Evolutionary conservation across 2,888 invertebrate genomes (phyloP).

Genomic region (Acanthoscelides obtectus): DNA sequence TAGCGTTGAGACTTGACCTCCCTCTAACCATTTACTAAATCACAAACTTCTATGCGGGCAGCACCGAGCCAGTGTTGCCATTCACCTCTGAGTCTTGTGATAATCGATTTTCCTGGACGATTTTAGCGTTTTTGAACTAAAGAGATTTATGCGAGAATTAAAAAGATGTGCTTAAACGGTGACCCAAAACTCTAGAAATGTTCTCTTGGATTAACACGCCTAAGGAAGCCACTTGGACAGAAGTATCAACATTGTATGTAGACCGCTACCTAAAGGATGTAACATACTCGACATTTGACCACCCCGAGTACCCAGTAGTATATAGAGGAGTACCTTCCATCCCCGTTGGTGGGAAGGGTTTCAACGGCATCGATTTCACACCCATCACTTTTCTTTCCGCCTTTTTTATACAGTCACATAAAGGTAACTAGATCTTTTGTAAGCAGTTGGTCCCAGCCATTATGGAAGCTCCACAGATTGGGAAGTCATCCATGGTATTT

Average conservation of each 20-base stretch:
- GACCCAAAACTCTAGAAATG: conserved; percentile 30
- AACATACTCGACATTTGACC: conserved; percentile 63
- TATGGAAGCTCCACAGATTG: too few species aligned
- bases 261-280: conserved; percentile 54
- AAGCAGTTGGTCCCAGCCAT: too few species aligned
- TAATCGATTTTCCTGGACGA: too few species aligned
- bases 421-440: conserved; percentile 51
- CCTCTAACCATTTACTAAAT: too few species aligned
- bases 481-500: too few species aligned
- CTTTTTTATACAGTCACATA: conserved; percentile 60
- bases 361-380: conserved; percentile 55
- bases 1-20: too few species aligned
- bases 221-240: conserved; percentile 53
- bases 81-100: too few species aligned
- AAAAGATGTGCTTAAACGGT: not conserved
- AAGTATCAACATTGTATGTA: conserved; percentile 51
- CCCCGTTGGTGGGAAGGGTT: conserved; percentile 43
- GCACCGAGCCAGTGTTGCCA: too few species aligned
- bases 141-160: not conserved
- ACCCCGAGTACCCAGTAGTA: conserved; percentile 57
- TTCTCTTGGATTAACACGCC: conserved; percentile 43
- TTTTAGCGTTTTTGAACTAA: too few species aligned
- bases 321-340: conserved; percentile 52
- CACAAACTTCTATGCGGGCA: too few species aligned
- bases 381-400: conserved; percentile 59